These are phyloP conservation scores for Colletes collaris DNA, from an alignment of 2,888 invertebrate species.

Conservation along the genomic window DNA sequence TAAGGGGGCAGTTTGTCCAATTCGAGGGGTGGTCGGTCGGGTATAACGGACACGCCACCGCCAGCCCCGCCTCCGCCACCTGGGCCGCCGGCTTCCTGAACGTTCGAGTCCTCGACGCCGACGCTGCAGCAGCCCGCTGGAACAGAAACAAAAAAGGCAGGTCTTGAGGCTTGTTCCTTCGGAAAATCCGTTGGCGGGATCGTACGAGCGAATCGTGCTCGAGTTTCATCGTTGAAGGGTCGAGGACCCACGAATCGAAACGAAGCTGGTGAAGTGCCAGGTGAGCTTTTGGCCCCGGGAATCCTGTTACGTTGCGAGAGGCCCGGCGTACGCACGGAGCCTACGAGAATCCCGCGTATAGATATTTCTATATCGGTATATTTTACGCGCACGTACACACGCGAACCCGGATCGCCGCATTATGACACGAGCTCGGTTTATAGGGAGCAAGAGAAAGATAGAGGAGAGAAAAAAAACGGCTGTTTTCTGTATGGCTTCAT, in stretches of 20 bases:
- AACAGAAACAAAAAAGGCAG: constrained; percentile 57
- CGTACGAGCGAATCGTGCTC: constrained; percentile 61
- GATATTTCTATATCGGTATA: constrained; percentile 11
- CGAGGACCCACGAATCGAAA: constrained; percentile 24
- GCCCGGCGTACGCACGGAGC: not conserved
- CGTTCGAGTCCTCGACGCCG: constrained; percentile 76
- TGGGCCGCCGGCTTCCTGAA: constrained; percentile 75
- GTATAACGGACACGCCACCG: constrained; percentile 81
- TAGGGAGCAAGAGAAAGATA: constrained; percentile 47
- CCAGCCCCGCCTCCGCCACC: constrained; percentile 74
- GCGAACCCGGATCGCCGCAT: constrained; percentile 62
- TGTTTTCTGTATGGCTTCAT: constrained; percentile 76
- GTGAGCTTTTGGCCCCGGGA: constrained; percentile 62
- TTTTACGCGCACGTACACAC: constrained; percentile 19
- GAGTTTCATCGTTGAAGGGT: constrained; percentile 51
- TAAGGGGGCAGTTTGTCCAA: constrained; percentile 82
- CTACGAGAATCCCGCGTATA: constrained; percentile 1
- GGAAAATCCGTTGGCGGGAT: constrained; percentile 61
- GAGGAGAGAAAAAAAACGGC: constrained; percentile 61
- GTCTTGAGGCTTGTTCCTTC: constrained; percentile 31
- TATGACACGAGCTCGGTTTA: constrained; percentile 70
- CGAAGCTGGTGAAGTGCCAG: constrained; percentile 74
- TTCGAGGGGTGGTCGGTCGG: constrained; percentile 81
- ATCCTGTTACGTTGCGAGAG: constrained; percentile 64
- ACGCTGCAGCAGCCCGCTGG: constrained; percentile 80